A percentile compares a stretch with the other conserved stretches of the same genome.
Conservation (phyloP, 2,888 invertebrate species). For the Diploptera punctata region DNA sequence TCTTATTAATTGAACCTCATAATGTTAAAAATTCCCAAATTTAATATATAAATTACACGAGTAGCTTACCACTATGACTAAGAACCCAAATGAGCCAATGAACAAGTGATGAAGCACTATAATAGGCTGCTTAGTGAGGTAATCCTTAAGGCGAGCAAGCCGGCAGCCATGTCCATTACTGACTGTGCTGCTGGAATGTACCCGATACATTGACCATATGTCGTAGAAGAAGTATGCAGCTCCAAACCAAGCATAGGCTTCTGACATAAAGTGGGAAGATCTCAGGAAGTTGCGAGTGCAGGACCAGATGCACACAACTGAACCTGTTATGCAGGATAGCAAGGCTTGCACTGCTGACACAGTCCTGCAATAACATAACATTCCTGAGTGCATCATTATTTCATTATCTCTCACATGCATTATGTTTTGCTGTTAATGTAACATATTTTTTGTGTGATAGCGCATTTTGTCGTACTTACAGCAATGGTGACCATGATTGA, state of each 20-base stretch:
- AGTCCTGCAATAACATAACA: too few species aligned
- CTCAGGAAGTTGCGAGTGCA: constrained; percentile 71
- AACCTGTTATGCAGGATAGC: constrained; percentile 70
- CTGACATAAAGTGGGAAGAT: constrained; percentile 73
- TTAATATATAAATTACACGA: too few species aligned
- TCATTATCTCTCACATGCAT: too few species aligned
- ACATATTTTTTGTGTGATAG: too few species aligned
- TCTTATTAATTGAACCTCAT: too few species aligned
- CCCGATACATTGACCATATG: constrained; percentile 81
- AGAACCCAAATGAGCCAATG: constrained; percentile 75
- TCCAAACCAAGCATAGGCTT: constrained; percentile 81
- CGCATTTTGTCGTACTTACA: too few species aligned
- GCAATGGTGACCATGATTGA: too few species aligned
- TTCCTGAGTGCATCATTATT: too few species aligned
- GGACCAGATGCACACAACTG: constrained; percentile 70
- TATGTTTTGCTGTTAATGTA: too few species aligned
- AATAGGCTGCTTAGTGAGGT: constrained; percentile 66
- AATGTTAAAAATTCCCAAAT: too few species aligned
- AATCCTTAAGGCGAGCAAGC: constrained; percentile 44
- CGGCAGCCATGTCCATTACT: constrained; percentile 30
- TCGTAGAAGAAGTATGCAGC: constrained; percentile 81
- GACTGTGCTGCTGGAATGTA: constrained; percentile 54
- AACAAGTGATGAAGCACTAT: constrained; percentile 78
- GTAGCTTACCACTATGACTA: constrained; percentile 77
- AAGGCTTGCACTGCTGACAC: constrained; percentile 76